phyloP scores from a whole-genome alignment of 1,140 invertebrate species.

The Trachelipus rathkii region DNA sequence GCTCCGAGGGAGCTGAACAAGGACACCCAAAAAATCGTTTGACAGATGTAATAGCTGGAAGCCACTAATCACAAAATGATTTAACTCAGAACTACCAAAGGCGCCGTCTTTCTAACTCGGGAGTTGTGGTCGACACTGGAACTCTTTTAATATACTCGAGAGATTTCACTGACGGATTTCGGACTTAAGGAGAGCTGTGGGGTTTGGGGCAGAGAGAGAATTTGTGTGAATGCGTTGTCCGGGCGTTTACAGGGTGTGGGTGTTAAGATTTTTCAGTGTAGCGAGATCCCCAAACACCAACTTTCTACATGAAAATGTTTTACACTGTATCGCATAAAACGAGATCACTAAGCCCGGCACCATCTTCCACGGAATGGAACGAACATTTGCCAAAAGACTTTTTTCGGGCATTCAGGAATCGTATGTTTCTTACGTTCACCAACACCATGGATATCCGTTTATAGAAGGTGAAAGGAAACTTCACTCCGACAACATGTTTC shows the following conservation, averaged over 20 bases:
- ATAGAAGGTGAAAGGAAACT: neutral
- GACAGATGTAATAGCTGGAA: conserved; percentile 58
- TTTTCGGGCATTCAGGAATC: neutral
- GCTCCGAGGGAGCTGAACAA: conserved; percentile 30
- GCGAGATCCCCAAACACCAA: conserved; percentile 30
- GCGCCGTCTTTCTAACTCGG: conserved; percentile 44
- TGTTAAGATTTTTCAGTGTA: neutral
- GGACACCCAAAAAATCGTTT: conserved; percentile 52
- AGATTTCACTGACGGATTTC: conserved; percentile 26
- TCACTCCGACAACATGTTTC: conserved; percentile 13
- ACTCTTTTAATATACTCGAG: conserved; percentile 49
- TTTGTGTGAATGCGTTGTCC: no score
- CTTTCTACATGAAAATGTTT: conserved; percentile 29
- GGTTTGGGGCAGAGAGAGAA: conserved; percentile 25
- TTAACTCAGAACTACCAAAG: conserved; percentile 51
- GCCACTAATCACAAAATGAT: conserved; percentile 62
- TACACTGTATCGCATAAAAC: conserved; percentile 38
- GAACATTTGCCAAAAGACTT: neutral
- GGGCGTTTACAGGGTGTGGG: no score
- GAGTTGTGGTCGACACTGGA: conserved; percentile 45
- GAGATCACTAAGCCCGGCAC: conserved; percentile 33
- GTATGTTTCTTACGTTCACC: neutral
- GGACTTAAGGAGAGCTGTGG: conserved; percentile 4
- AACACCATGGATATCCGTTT: neutral
- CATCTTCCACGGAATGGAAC: conserved; percentile 43